Conservation (phyloP, 2,113 vertebrate species). For the Neolamprologus variostigma region DNA sequence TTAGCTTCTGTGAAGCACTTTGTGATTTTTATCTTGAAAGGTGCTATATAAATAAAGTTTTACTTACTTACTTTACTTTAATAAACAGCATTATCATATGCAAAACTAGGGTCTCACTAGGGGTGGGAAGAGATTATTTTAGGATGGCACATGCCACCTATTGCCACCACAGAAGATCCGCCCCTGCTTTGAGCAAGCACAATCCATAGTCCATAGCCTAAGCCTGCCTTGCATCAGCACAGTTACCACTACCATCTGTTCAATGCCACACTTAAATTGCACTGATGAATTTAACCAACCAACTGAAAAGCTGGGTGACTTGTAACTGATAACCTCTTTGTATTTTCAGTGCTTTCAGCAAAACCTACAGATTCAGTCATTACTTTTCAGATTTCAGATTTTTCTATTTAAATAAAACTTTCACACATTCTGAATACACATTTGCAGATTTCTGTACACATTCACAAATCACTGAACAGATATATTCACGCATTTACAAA, state of each 20-base stretch:
- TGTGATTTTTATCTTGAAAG: no score
- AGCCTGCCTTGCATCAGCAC: background rate
- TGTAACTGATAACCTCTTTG: background rate
- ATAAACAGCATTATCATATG: background rate
- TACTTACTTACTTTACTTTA: background rate
- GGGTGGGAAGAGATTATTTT: background rate
- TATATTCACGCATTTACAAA: background rate
- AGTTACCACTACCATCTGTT: background rate
- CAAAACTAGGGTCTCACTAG: background rate
- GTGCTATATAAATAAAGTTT: no score
- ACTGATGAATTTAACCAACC: background rate
- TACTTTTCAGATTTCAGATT: background rate
- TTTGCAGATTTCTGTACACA: background rate
- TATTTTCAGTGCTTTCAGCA: background rate
- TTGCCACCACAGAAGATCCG: background rate
- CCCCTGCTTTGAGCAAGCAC: background rate
- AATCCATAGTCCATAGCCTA: background rate
- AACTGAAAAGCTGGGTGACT: background rate
- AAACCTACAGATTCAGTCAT: background rate
- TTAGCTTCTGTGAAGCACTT: no score
- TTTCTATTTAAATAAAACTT: background rate
- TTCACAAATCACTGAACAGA: background rate
- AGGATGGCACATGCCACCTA: background rate
- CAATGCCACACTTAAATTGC: background rate
- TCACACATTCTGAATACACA: background rate